Evolutionary conservation across 2,888 invertebrate species (phyloP).

Genomic region (Agrilus biguttatus): DNA sequence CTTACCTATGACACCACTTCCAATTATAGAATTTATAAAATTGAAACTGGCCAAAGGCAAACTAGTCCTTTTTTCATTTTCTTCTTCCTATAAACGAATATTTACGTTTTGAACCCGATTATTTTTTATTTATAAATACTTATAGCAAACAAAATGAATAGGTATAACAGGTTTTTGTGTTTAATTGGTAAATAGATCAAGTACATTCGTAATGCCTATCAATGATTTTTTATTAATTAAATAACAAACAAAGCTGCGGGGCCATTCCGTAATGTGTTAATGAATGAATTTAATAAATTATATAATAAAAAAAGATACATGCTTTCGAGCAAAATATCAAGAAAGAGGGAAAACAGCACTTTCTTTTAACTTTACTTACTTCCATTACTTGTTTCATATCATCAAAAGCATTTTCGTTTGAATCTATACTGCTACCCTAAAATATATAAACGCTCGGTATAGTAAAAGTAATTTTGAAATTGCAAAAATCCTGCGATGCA

Average conservation of each 20-base stretch:
- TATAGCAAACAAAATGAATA: no score
- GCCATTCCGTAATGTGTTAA: no score
- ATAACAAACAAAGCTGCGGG: no score
- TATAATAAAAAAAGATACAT: slow-evolving; percentile 2
- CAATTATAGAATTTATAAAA: slow-evolving; percentile 78
- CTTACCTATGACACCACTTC: slow-evolving; percentile 72
- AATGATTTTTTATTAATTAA: no score
- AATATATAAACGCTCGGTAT: slow-evolving; percentile 11
- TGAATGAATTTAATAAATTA: neutral
- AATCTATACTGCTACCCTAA: slow-evolving; percentile 47
- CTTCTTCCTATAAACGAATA: slow-evolving; percentile 28
- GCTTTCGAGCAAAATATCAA: no score
- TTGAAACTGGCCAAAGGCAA: slow-evolving; percentile 69
- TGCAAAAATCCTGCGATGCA: no score
- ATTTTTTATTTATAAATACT: no score
- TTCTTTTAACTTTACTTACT: slow-evolving; percentile 28
- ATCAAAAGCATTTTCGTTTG: slow-evolving; percentile 47
- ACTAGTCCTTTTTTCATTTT: slow-evolving; percentile 46
- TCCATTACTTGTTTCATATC: slow-evolving; percentile 49
- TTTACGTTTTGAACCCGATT: no score
- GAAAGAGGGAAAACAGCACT: no score
- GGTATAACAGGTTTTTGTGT: no score
- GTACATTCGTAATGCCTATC: no score
- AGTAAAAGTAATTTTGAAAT: slow-evolving; percentile 1
- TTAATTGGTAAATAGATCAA: no score